Evolutionary conservation across 2,113 vertebrate genomes (phyloP).

Genomic region (Cricetomys ansorgei): DNA sequence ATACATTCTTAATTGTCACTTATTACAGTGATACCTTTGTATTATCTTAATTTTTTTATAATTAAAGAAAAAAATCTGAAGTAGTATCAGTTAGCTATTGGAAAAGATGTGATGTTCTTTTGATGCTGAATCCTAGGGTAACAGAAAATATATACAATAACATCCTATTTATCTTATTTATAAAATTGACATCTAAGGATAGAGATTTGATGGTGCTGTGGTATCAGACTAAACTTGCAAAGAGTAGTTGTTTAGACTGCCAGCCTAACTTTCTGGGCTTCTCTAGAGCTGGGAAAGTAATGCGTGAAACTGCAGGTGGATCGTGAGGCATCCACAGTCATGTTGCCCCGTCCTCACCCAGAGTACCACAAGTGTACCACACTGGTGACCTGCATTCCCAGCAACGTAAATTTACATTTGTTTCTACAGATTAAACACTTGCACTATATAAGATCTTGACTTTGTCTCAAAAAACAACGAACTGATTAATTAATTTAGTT

Average conservation of each 20-base stretch:
- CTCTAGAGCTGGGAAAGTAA: neutral
- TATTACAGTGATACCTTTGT: slow-evolving; percentile 33
- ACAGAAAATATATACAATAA: slow-evolving; percentile 33
- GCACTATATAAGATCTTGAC: neutral
- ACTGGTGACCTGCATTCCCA: neutral
- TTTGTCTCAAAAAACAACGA: neutral
- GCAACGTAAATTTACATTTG: neutral
- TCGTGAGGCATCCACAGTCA: neutral
- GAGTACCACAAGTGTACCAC: neutral
- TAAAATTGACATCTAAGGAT: slow-evolving; percentile 43
- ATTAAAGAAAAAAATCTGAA: slow-evolving; percentile 17
- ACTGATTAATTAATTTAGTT: neutral
- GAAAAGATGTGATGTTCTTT: slow-evolving; percentile 45
- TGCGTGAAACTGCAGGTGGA: neutral
- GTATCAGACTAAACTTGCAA: neutral
- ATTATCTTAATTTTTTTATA: slow-evolving; percentile 17
- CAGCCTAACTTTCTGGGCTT: neutral
- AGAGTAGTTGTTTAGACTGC: neutral
- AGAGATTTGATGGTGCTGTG: neutral
- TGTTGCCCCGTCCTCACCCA: neutral
- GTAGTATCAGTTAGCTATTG: slow-evolving; percentile 23
- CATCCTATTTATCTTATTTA: neutral
- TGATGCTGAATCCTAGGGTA: slow-evolving; percentile 24
- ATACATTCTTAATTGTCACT: neutral
- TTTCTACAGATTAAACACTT: slow-evolving; percentile 10